Percentiles rank a stretch among this genome's conserved stretches.
Conservation (phyloP, 2,888 invertebrate species). For the Epistrophe eligans region DNA sequence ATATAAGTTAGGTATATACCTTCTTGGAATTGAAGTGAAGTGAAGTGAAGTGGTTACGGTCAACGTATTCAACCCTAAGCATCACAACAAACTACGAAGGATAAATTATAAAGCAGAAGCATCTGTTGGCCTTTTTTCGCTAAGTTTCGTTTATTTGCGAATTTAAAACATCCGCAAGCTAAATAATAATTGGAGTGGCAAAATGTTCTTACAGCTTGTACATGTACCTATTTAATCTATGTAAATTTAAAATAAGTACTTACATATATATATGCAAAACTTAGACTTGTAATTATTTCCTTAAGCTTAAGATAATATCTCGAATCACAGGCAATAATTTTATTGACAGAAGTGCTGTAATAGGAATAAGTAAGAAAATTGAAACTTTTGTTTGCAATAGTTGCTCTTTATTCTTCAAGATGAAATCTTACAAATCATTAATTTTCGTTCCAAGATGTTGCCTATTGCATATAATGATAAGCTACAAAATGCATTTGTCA, state of each 20-base stretch:
- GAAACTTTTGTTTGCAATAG: no score
- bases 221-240: not conserved
- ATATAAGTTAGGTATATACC: not conserved
- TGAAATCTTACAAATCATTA: no score
- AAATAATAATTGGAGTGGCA: conserved; percentile 15
- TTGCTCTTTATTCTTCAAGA: no score
- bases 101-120: conserved; percentile 21
- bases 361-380: no score
- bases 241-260: not conserved
- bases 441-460: no score
- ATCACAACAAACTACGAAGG: conserved; percentile 1
- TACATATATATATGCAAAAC: not conserved
- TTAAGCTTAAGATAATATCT: not conserved
- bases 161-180: conserved; percentile 1
- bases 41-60: conserved; percentile 5
- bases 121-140: not conserved
- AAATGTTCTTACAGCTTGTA: conserved; percentile 1
- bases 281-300: not conserved
- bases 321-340: no score
- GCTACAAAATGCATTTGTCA: no score
- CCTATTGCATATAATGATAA: no score
- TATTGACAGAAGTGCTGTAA: no score
- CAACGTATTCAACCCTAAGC: conserved; percentile 16
- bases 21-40: not conserved
- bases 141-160: not conserved